phyloP scores from a whole-genome alignment of 2,888 invertebrate genomes.

The Beris chalybata region DNA sequence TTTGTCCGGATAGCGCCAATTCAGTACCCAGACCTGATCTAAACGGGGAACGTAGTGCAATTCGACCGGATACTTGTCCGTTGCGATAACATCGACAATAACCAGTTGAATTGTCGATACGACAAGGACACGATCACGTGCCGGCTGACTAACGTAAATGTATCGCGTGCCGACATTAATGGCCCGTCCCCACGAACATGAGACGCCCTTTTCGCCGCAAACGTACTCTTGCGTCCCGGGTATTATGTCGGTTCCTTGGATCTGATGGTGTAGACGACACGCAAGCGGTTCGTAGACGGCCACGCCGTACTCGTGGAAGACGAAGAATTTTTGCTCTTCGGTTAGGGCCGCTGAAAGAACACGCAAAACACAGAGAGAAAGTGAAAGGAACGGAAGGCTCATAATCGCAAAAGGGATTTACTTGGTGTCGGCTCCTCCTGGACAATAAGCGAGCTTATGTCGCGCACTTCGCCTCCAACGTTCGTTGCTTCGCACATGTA shows the following conservation, averaged over 20 bases:
- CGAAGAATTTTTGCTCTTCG: constrained; percentile 69
- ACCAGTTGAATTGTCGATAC: constrained; percentile 73
- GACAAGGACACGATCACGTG: constrained; percentile 69
- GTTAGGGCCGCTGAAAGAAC: constrained; percentile 59
- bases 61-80: constrained; percentile 72
- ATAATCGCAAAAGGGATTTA: too few species aligned
- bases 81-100: constrained; percentile 69
- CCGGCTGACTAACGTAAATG: constrained; percentile 73
- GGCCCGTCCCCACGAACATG: constrained; percentile 73
- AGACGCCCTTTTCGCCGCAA: constrained; percentile 68
- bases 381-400: background rate
- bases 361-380: constrained; percentile 30
- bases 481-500: constrained; percentile 77
- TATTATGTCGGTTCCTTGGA: constrained; percentile 70
- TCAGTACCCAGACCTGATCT: constrained; percentile 75
- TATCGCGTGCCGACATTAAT: constrained; percentile 72
- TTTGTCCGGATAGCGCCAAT: constrained; percentile 52
- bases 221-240: constrained; percentile 73
- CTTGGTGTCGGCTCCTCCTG: constrained; percentile 71
- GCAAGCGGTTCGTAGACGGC: constrained; percentile 72
- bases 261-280: constrained; percentile 70
- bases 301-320: constrained; percentile 75
- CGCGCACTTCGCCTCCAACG: constrained; percentile 68
- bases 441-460: constrained; percentile 72
- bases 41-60: constrained; percentile 69